These are phyloP conservation scores for Lepidurus couesii DNA, from an alignment of 1,140 invertebrate species.

Conservation along the genomic window DNA sequence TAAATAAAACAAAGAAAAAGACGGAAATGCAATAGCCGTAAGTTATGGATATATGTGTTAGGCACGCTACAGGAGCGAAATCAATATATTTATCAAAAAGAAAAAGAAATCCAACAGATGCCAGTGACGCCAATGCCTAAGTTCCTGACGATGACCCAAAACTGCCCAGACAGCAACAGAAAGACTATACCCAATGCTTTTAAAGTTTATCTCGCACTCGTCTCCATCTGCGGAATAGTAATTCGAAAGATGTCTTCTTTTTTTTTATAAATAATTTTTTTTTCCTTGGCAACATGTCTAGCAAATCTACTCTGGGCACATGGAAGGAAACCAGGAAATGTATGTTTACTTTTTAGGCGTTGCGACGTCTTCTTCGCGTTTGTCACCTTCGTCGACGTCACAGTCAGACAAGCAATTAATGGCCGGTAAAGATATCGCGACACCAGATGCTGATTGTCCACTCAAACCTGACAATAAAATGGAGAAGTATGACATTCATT, in stretches of 20 bases:
- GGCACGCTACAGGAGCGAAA: neutral
- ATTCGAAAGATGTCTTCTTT: neutral
- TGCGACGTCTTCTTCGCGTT: slow-evolving; percentile 21
- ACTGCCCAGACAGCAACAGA: neutral
- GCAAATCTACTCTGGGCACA: neutral
- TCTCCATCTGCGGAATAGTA: neutral
- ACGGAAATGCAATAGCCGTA: neutral
- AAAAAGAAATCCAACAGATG: neutral
- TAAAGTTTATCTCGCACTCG: neutral
- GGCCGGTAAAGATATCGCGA: slow-evolving; percentile 27
- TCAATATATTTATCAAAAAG: neutral
- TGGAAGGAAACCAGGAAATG: neutral
- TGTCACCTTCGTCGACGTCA: slow-evolving; percentile 23
- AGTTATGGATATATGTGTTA: neutral
- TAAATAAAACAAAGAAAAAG: neutral
- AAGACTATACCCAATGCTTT: neutral
- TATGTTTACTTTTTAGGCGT: slow-evolving; percentile 14
- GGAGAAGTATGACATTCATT: neutral
- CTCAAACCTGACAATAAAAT: slow-evolving; percentile 21
- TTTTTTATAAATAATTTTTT: neutral
- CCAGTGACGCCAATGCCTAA: neutral
- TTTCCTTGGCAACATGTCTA: too few species aligned
- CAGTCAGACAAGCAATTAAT: slow-evolving; percentile 28
- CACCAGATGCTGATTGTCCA: slow-evolving; percentile 6
- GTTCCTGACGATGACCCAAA: slow-evolving; percentile 14